These are phyloP conservation scores for Sparus aurata DNA, from an alignment of 2,797 vertebrate species.

Conservation along the genomic window DNA sequence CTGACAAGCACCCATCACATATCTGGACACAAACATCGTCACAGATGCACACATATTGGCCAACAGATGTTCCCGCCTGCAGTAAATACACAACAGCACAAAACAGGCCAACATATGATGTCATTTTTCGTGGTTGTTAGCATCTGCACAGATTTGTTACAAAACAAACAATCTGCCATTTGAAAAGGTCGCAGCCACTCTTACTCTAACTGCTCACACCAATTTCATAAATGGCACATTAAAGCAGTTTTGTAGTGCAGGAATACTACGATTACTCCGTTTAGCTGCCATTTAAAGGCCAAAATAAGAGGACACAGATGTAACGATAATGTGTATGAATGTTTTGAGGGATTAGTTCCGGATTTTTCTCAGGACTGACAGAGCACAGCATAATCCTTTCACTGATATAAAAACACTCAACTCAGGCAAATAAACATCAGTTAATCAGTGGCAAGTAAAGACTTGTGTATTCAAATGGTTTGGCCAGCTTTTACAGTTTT, in stretches of 20 bases:
- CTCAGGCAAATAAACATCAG: conserved; percentile 5
- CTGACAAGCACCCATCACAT: conserved; percentile 8
- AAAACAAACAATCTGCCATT: conserved; percentile 39
- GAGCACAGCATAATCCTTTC: conserved; percentile 19
- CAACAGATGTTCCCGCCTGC: conserved; percentile 38
- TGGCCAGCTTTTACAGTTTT: conserved; percentile 2
- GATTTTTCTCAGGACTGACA: conserved; percentile 22
- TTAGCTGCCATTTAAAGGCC: conserved; percentile 30
- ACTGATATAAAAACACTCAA: conserved; percentile 37
- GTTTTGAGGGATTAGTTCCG: conserved; percentile 12
- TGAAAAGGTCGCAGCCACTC: conserved; percentile 25
- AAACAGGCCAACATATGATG: conserved; percentile 15
- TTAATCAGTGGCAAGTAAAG: conserved; percentile 4
- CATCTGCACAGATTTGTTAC: conserved; percentile 39
- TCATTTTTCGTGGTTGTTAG: conserved; percentile 7
- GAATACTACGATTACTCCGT: conserved; percentile 10
- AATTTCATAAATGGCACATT: conserved; percentile 21
- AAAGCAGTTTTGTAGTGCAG: not conserved
- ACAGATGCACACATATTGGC: not conserved
- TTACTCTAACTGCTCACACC: not conserved
- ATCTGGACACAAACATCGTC: not conserved
- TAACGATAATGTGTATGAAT: not conserved
- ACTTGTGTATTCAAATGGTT: conserved; percentile 3
- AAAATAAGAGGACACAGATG: not conserved
- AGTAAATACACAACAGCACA: conserved; percentile 26